These are phyloP conservation scores for Anastatus disparis DNA, from an alignment of 1,140 invertebrate species.

Conservation along the genomic window DNA sequence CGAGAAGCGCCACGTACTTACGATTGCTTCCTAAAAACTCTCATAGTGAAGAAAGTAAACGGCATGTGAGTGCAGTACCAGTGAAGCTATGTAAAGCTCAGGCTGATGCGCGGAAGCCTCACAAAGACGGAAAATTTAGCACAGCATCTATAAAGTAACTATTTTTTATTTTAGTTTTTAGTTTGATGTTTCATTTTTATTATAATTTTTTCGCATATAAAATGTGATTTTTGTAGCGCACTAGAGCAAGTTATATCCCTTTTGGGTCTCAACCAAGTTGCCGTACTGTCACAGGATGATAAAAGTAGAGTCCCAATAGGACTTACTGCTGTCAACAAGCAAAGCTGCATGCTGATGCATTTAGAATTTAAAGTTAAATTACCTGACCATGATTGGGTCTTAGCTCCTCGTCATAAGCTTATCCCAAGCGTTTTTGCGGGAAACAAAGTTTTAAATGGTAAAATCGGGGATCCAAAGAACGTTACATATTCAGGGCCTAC, in stretches of 20 bases:
- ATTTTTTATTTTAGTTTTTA: background rate
- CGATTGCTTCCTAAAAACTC: slow-evolving; percentile 36
- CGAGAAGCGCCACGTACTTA: slow-evolving; percentile 38
- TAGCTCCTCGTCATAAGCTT: no score
- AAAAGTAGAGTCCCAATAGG: slow-evolving; percentile 32
- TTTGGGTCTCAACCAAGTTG: slow-evolving; percentile 44
- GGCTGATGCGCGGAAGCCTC: slow-evolving; percentile 21
- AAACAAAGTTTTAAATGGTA: slow-evolving; percentile 45
- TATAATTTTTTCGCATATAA: background rate
- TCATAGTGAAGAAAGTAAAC: slow-evolving; percentile 32
- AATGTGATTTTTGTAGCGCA: background rate
- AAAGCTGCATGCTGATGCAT: slow-evolving; percentile 56
- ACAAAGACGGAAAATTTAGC: slow-evolving; percentile 36
- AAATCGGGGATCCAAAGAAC: slow-evolving; percentile 47
- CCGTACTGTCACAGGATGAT: slow-evolving; percentile 47
- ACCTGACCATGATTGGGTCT: slow-evolving; percentile 59
- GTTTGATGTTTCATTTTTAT: no score
- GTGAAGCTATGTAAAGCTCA: slow-evolving; percentile 30
- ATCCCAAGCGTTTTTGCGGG: slow-evolving; percentile 54
- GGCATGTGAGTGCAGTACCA: slow-evolving; percentile 35
- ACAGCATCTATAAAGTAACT: slow-evolving; percentile 25
- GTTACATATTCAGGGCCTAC: slow-evolving; percentile 54
- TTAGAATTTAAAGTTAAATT: slow-evolving; percentile 57
- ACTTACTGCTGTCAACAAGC: slow-evolving; percentile 43
- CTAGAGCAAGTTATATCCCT: slow-evolving; percentile 42